Base-by-base conservation (phyloP, 2,888 invertebrate genomes). In the Nemapogon koenigi region DNA sequence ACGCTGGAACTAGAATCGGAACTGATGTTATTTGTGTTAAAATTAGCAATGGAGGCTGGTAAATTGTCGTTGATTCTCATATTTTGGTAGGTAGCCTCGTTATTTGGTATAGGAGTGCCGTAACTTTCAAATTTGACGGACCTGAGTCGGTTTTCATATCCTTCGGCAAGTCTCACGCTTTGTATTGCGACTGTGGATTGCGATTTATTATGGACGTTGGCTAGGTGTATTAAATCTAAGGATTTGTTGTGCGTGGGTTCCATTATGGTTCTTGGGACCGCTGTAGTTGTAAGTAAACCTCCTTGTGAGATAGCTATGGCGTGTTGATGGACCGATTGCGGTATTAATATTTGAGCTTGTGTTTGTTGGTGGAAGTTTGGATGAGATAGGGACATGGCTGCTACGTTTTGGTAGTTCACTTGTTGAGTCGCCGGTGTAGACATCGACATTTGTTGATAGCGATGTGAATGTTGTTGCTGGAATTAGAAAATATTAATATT, bases 1-100 rank as follows among this genome's bases (percentile, higher is more conserved):
- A 83, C 81, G 37, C 85, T 87, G 0, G 88, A 87, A 53, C 87
- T 86, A 0, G 89, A 86, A 49, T 89, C 89, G 0, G 86, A 85
- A 35, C 83, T 81, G 16, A 81, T 75, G 39, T 83, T 63, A 39
- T 62, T 67, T 2, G 65, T 50, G 41, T 60, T 67, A 43, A 64
- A 71, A 35, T 54, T 65, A 0, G 62, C 59, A 0, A 59, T 50
- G 0, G 64, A 51, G 0, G 63, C 60, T 0, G 65, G 66, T 18
- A 62, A 64, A 29, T 63, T 67, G 44, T 65, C 69, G 46, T 61
- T 63, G 0, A 53, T 46, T 11, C 66, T 49, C 1, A 64, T 62
- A 39, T 71, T 72, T 37, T 73, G 75, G 42, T 73, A 71, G 4
- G 68, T 67, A 0, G 63, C 62, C 7, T 68, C 70, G 48, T 40